A percentile compares a stretch with the other conserved stretches of the same genome.
Evolutionary conservation across 2,888 invertebrate genomes (phyloP).

Genomic region (Brachyptera risi): DNA sequence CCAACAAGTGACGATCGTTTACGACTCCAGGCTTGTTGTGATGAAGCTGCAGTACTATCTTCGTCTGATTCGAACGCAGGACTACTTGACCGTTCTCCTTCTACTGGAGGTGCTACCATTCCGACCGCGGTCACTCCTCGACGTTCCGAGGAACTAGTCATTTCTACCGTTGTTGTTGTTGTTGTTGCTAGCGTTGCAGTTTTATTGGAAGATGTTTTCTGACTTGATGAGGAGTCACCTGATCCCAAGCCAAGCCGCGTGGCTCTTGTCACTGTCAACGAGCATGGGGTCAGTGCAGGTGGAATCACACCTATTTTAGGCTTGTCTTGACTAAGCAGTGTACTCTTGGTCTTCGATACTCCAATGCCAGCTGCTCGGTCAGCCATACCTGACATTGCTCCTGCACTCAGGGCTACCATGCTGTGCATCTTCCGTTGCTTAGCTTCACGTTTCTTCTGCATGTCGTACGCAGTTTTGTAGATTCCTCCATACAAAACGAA

Average conservation of each 20-base stretch:
- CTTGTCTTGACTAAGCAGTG: conserved; percentile 68
- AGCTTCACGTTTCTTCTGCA: conserved; percentile 95
- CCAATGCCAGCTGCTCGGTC: conserved; percentile 83
- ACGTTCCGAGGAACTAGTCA: conserved; percentile 39
- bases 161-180: conserved; percentile 52
- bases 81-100: conserved; percentile 81
- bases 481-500: conserved; percentile 96
- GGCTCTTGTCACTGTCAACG: conserved; percentile 24
- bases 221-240: conserved; percentile 56
- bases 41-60: conserved; percentile 57
- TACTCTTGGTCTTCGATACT: conserved; percentile 68
- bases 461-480: conserved; percentile 94
- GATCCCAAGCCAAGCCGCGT: conserved; percentile 24
- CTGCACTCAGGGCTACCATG: conserved; percentile 86
- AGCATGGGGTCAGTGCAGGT: not conserved
- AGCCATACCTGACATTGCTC: conserved; percentile 88
- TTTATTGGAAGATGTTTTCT: conserved; percentile 57
- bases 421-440: conserved; percentile 94
- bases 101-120: conserved; percentile 39
- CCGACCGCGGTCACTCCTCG: not conserved
- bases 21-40: conserved; percentile 27
- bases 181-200: conserved; percentile 55
- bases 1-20: conserved; percentile 66
- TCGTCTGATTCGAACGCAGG: conserved; percentile 94
- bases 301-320: conserved; percentile 47